phyloP scores from a whole-genome alignment of 1,140 invertebrate species.

The Cheumatopsyche charites region DNA sequence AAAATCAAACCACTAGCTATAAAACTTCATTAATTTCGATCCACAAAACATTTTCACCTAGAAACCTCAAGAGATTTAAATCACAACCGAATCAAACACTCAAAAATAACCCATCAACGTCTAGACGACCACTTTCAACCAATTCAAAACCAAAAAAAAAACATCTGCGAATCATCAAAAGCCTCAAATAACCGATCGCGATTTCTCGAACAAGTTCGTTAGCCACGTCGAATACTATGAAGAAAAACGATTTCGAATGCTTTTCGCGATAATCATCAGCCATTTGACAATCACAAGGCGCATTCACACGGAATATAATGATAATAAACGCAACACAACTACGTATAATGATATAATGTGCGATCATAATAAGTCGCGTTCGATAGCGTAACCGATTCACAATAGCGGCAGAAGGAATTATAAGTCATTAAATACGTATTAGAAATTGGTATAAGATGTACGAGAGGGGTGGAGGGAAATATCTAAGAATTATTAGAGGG shows the following conservation, averaged over 20 bases:
- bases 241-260: background rate
- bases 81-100: too few relatives aligned
- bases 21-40: too few relatives aligned
- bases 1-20: too few relatives aligned
- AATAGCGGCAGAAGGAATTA: conserved; percentile 15
- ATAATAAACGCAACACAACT: background rate
- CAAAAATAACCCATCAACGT: too few relatives aligned
- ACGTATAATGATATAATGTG: conserved; percentile 10
- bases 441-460: conserved; percentile 10
- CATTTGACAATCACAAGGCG: background rate
- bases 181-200: background rate
- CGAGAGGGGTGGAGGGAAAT: too few relatives aligned
- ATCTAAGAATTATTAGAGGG: too few relatives aligned
- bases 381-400: conserved; percentile 17
- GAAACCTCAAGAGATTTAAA: too few relatives aligned
- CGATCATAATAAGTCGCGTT: background rate
- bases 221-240: background rate
- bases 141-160: conserved; percentile 9
- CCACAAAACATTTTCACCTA: too few relatives aligned
- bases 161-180: background rate
- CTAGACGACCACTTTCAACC: background rate
- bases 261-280: too few relatives aligned
- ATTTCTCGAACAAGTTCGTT: conserved; percentile 13
- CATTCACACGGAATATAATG: conserved; percentile 1
- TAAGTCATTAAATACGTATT: conserved; percentile 24